These are phyloP conservation scores for Brevimyrus niger DNA, from an alignment of 2,113 vertebrate genomes.

Conservation along the genomic window DNA sequence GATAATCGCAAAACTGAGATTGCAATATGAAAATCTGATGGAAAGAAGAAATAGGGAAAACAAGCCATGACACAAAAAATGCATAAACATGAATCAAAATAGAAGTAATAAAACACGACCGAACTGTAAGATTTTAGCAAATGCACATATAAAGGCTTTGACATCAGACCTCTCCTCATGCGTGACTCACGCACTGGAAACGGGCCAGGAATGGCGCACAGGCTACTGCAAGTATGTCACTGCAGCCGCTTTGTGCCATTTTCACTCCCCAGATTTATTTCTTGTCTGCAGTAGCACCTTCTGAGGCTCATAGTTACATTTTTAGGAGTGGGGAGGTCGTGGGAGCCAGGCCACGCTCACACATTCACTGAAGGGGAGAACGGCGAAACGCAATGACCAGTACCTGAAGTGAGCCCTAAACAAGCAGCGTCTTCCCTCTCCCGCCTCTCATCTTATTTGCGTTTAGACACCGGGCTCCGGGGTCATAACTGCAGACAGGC, in stretches of 20 bases:
- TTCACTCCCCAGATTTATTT: constrained; percentile 5
- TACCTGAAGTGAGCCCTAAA: not conserved
- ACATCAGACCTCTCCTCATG: not conserved
- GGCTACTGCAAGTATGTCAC: not conserved
- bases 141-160: not conserved
- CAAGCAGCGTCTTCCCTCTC: not conserved
- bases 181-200: not conserved
- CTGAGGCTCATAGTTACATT: constrained; percentile 9
- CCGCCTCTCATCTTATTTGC: not conserved
- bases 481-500: not conserved
- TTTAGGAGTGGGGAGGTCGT: not conserved
- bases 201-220: not conserved
- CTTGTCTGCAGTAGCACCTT: constrained; percentile 11
- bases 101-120: not conserved
- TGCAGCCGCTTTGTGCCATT: not conserved
- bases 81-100: not conserved
- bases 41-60: not conserved
- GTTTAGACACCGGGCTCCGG: not conserved
- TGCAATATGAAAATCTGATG: not conserved
- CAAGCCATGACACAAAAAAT: not conserved
- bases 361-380: not conserved
- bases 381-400: not conserved
- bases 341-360: not conserved
- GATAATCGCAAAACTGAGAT: not conserved
- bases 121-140: not conserved